These are phyloP conservation scores for Nebria ingens DNA, from an alignment of 1,140 invertebrate genomes.

Conservation along the genomic window DNA sequence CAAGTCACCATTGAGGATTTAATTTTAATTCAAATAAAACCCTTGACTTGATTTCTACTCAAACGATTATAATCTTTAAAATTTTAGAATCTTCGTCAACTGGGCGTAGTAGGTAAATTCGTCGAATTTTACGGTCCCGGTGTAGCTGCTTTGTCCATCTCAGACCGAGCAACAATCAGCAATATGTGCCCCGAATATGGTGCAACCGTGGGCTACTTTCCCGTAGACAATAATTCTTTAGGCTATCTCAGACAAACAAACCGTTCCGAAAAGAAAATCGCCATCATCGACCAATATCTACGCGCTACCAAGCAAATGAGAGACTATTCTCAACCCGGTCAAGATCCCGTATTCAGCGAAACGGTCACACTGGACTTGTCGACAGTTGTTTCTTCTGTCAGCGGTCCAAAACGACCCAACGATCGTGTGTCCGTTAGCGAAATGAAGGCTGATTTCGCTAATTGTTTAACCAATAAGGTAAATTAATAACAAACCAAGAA, in stretches of 20 bases:
- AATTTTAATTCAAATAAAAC: no score
- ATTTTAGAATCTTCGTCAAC: conserved; percentile 81
- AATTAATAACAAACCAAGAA: conserved; percentile 24
- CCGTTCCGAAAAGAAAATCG: conserved; percentile 70
- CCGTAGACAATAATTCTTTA: conserved; percentile 81
- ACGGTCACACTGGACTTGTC: conserved; percentile 77
- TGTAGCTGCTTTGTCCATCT: conserved; percentile 80
- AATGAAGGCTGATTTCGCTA: conserved; percentile 83
- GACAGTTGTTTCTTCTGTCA: conserved; percentile 87
- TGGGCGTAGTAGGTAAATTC: conserved; percentile 97
- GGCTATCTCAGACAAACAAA: conserved; percentile 82
- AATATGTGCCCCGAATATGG: conserved; percentile 99
- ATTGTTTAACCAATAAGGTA: conserved; percentile 85
- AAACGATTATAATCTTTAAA: no score
- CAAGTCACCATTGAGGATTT: no score
- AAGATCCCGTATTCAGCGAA: conserved; percentile 84
- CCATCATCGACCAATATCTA: conserved; percentile 76
- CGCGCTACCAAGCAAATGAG: conserved; percentile 70
- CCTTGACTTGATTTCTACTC: no score
- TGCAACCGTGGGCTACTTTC: conserved; percentile 93
- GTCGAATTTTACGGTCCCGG: conserved; percentile 97
- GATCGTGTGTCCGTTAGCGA: conserved; percentile 83
- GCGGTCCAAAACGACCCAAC: conserved; percentile 94
- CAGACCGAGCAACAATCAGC: conserved; percentile 86
- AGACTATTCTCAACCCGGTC: conserved; percentile 62